Conservation (phyloP, 2,113 vertebrate genomes). For the Platichthys flesus region DNA sequence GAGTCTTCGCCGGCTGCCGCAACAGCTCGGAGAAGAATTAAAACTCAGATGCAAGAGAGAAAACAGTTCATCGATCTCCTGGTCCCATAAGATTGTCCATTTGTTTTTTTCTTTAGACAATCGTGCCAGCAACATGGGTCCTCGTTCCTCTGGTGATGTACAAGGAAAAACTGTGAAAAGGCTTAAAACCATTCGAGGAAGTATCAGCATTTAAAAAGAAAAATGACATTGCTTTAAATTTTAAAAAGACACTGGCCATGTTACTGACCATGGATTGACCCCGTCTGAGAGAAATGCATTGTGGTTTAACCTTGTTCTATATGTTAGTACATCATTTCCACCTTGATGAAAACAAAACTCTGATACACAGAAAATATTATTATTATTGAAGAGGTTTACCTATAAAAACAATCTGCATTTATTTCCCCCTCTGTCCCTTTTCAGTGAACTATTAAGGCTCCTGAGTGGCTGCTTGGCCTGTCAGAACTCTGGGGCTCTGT, state of each 20-base stretch:
- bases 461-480: conserved; percentile 67
- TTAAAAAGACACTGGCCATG: conserved; percentile 41
- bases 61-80: conserved; percentile 35
- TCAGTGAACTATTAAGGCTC: conserved; percentile 66
- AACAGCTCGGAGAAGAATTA: conserved; percentile 3
- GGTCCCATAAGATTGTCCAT: conserved; percentile 59
- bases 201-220: conserved; percentile 38
- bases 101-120: conserved; percentile 20
- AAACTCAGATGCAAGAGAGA: conserved; percentile 27
- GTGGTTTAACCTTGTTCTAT: conserved; percentile 18
- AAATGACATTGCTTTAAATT: conserved; percentile 17
- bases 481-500: conserved; percentile 29
- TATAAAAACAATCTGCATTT: conserved; percentile 40
- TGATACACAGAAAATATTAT: conserved; percentile 15
- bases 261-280: conserved; percentile 36
- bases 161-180: conserved; percentile 29
- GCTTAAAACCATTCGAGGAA: conserved; percentile 44
- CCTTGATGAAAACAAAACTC: conserved; percentile 31
- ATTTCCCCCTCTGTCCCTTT: conserved; percentile 9
- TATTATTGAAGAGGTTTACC: conserved; percentile 47
- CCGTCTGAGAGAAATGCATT: conserved; percentile 11
- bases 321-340: conserved; percentile 24
- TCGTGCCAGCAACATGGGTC: too few species aligned
- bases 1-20: background rate
- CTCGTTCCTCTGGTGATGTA: conserved; percentile 18